Evolutionary conservation across 2,888 invertebrate species (phyloP), one percentile per base, ranked within the genome.

Genomic region (Prenolepis imparis): DNA sequence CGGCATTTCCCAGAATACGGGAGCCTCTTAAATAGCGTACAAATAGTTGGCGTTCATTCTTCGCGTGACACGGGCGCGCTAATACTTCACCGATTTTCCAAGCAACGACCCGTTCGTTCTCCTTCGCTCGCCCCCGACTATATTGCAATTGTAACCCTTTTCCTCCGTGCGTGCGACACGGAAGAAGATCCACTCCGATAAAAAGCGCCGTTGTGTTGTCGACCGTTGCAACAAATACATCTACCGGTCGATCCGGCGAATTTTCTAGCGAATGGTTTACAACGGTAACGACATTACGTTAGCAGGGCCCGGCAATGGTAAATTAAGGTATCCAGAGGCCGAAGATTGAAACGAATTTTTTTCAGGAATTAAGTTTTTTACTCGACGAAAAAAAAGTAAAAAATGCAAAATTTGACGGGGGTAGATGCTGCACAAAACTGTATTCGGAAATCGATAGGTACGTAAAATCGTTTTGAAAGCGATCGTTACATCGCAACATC

Each of bases 271-370:
- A 83, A 77, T 63, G n/a, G 72, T 72, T 83, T 73, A 86, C 73
- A 83, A 84, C 77, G 82, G 82, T 77, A 88, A 88, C 84, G 84
- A 74, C 52, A 66, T 88, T 87, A 85, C 78, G 70, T 88, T 41
- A 59, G 18, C 32, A 4, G 15, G 21, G 6, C 32, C 44, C 32
- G 44, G 59, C 32, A 18, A 12, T 21, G 18, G 36, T 59, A 36
- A 59, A 78, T 78, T 24, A 48, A 44, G 6, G 32, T n/a, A 66
- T 24, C 24, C 1, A 41, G 52, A 52, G 15, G n/a, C n/a, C 15
- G 12, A 24, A n/a, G 15, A 9, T n/a, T 55, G 67, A 21, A 78
- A 41, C 11, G 15, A 55, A n/a, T 12, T 12, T 44, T 78, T 32
- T 15, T 21, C 11, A 32, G 1, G 18, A 59, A 28, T 15, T 59